Conservation (phyloP, 2,888 invertebrate genomes). For the Aromia moschata region DNA sequence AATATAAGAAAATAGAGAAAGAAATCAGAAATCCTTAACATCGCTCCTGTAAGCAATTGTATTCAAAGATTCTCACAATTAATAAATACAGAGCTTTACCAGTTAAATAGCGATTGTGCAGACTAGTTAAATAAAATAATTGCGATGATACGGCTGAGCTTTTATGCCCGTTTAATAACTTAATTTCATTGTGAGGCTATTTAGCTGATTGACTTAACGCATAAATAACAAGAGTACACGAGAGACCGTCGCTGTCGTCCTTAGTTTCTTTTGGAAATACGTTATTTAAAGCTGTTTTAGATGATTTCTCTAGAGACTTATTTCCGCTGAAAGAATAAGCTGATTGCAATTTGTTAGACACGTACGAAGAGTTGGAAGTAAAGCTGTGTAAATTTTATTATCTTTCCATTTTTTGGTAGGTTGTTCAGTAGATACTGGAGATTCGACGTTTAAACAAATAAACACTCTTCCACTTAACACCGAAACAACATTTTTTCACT, state of each 20-base stretch:
- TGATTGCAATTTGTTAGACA: not conserved
- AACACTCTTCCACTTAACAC: too few relatives aligned
- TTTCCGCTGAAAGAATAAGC: not conserved
- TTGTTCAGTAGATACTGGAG: too few relatives aligned
- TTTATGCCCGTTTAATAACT: slow-evolving; percentile 19
- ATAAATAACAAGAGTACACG: not conserved
- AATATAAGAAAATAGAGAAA: too few relatives aligned
- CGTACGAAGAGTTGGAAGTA: not conserved
- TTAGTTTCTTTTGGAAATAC: not conserved
- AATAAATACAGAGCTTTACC: too few relatives aligned
- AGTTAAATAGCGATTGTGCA: too few relatives aligned
- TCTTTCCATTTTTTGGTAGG: too few relatives aligned
- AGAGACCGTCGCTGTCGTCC: not conserved
- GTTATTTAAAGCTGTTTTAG: not conserved
- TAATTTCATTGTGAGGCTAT: slow-evolving; percentile 17
- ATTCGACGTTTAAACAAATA: too few relatives aligned
- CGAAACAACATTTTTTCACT: too few relatives aligned
- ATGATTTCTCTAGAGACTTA: slow-evolving; percentile 13
- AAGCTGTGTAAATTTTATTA: too few relatives aligned
- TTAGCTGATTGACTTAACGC: not conserved
- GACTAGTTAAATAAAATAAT: slow-evolving; percentile 20
- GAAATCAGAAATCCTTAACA: too few relatives aligned
- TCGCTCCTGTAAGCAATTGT: too few relatives aligned
- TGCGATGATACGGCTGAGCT: slow-evolving; percentile 1
- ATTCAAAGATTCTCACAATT: too few relatives aligned